Evolutionary conservation across 2,888 invertebrate species (phyloP).

Genomic region (Neoascia interrupta): DNA sequence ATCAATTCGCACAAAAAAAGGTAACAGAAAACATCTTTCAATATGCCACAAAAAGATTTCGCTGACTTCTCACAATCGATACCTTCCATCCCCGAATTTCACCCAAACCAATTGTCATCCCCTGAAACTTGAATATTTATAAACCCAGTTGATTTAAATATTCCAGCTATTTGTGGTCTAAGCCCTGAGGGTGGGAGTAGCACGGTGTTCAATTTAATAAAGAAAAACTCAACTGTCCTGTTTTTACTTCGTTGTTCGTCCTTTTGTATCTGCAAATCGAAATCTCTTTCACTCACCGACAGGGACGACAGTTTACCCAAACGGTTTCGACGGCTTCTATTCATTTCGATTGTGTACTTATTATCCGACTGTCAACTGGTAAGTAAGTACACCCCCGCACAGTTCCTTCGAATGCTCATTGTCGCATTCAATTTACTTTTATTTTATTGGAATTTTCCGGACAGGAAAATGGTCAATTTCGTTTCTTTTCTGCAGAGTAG

Average conservation of each 20-base stretch:
- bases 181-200: not conserved
- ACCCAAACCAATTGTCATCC: conserved; percentile 21
- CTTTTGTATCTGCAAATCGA: conserved; percentile 59
- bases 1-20: too few species aligned
- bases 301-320: conserved; percentile 64
- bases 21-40: too few species aligned
- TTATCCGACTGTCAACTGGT: conserved; percentile 60
- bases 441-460: conserved; percentile 67
- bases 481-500: conserved; percentile 28
- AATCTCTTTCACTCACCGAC: conserved; percentile 45
- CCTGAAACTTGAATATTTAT: conserved; percentile 61
- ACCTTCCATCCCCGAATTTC: not conserved
- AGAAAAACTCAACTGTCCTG: conserved; percentile 62
- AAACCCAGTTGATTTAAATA: conserved; percentile 66
- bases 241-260: conserved; percentile 39
- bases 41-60: too few species aligned
- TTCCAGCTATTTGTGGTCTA: conserved; percentile 62
- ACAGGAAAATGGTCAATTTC: conserved; percentile 69
- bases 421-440: conserved; percentile 67
- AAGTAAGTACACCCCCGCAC: conserved; percentile 60
- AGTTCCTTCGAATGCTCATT: conserved; percentile 50
- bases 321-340: conserved; percentile 63
- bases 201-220: conserved; percentile 56
- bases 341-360: conserved; percentile 62
- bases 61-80: conserved; percentile 4